phyloP scores from a whole-genome alignment of 2,797 vertebrate species.

The Remorina albescens region DNA sequence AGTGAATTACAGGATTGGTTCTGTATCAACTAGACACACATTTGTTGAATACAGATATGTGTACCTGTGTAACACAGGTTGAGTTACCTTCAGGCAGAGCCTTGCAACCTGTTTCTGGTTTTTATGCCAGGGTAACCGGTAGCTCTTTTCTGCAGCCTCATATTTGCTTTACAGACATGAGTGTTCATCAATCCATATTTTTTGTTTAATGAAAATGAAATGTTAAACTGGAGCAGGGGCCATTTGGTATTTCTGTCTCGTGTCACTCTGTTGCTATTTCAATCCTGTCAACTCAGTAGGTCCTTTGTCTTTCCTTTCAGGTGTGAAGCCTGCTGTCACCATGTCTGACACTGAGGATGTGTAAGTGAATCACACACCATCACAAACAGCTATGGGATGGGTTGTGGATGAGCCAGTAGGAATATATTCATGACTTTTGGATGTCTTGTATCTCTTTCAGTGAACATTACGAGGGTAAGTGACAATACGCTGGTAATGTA shows the following conservation, averaged over 20 bases:
- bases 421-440: neutral
- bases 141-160: neutral
- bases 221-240: neutral
- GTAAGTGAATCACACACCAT: conserved; percentile 84
- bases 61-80: too few relatives aligned
- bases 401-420: neutral
- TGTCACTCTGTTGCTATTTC: neutral
- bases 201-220: neutral
- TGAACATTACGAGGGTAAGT: conserved; percentile 92
- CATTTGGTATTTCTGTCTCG: neutral
- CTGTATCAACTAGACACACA: too few relatives aligned
- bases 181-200: too few relatives aligned
- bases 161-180: too few relatives aligned
- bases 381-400: neutral
- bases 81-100: neutral
- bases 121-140: neutral
- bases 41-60: too few relatives aligned
- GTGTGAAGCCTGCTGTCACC: conserved; percentile 80
- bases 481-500: neutral
- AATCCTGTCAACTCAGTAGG: conserved; percentile 1
- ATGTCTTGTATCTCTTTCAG: conserved; percentile 70
- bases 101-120: neutral
- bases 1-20: too few relatives aligned
- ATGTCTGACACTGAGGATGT: conserved; percentile 95
- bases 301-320: conserved; percentile 65